A percentile compares a stretch with the other conserved stretches of the same genome.
These are phyloP conservation scores for Sebastes miniatus DNA, from an alignment of 2,797 vertebrate genomes.

Conservation along the genomic window DNA sequence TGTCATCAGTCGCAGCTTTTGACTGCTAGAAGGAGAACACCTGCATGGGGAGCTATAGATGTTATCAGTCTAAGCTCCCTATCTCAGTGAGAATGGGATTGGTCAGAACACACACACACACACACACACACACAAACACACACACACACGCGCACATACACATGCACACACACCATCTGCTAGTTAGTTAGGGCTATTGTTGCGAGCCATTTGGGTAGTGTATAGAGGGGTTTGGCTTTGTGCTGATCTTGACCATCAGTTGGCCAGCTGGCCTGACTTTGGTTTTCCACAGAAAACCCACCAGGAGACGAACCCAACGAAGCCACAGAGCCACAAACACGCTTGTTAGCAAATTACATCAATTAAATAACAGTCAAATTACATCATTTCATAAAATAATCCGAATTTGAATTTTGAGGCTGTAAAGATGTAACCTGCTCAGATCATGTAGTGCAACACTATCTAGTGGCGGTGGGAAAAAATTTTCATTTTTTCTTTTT, in stretches of 20 bases:
- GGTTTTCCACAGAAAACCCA: slow-evolving; percentile 66
- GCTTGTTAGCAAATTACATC: slow-evolving; percentile 32
- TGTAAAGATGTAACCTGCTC: neutral
- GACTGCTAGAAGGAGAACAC: slow-evolving; percentile 83
- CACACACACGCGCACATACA: slow-evolving; percentile 33
- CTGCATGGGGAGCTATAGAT: slow-evolving; percentile 82
- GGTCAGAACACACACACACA: slow-evolving; percentile 56
- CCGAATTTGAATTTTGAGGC: neutral
- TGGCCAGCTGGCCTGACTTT: slow-evolving; percentile 77
- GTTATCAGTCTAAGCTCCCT: slow-evolving; percentile 81
- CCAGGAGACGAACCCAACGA: slow-evolving; percentile 22
- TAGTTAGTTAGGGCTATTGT: slow-evolving; percentile 81
- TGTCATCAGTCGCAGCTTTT: slow-evolving; percentile 72
- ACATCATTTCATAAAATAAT: slow-evolving; percentile 13
- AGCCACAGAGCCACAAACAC: neutral
- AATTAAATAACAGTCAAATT: slow-evolving; percentile 11
- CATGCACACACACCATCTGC: slow-evolving; percentile 74
- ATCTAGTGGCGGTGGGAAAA: too few species aligned
- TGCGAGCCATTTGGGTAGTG: slow-evolving; percentile 71
- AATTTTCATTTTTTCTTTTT: too few species aligned
- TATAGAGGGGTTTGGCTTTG: slow-evolving; percentile 77
- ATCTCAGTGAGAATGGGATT: slow-evolving; percentile 74
- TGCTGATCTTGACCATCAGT: slow-evolving; percentile 80
- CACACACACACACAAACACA: slow-evolving; percentile 25
- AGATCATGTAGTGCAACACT: neutral